A percentile compares a stretch with the other conserved stretches of the same genome.
These are phyloP conservation scores for Cyanoramphus novaezelandiae DNA, from an alignment of 2,113 vertebrate genomes.

Conservation along the genomic window DNA sequence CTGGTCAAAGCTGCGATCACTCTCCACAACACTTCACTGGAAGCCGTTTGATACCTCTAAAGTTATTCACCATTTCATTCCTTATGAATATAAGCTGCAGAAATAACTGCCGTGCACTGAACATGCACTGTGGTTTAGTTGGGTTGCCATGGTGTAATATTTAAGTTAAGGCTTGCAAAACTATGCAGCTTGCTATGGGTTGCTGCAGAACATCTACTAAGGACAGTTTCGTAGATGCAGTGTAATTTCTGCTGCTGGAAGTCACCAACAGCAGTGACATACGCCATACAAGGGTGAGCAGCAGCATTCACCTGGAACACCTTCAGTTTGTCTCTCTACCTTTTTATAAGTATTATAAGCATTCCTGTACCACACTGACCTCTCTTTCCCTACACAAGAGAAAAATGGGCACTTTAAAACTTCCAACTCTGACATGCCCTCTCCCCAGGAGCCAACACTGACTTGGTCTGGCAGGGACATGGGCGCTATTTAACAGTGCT, in stretches of 20 bases:
- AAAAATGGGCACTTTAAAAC: not conserved
- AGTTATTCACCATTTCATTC: not conserved
- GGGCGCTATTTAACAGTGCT: not conserved
- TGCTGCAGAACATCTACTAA: not conserved
- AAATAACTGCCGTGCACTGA: not conserved
- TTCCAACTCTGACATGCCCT: not conserved
- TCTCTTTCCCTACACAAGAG: not conserved
- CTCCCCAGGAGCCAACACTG: not conserved
- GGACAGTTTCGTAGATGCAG: not conserved
- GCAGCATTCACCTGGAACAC: not conserved
- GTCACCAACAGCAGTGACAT: not conserved
- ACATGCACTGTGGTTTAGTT: accelerated
- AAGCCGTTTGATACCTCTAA: accelerated
- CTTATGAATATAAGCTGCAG: not conserved
- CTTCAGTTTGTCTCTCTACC: not conserved
- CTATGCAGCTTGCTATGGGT: accelerated
- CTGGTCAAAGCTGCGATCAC: not conserved
- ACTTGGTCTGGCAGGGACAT: not conserved
- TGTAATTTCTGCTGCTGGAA: not conserved
- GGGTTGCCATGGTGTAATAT: not conserved
- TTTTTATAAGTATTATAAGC: not conserved
- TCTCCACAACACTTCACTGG: not conserved
- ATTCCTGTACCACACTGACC: not conserved
- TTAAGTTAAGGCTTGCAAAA: not conserved
- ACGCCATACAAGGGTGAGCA: not conserved